These are phyloP conservation scores for Philaenus spumarius DNA, from an alignment of 1,140 invertebrate genomes.

Conservation along the genomic window DNA sequence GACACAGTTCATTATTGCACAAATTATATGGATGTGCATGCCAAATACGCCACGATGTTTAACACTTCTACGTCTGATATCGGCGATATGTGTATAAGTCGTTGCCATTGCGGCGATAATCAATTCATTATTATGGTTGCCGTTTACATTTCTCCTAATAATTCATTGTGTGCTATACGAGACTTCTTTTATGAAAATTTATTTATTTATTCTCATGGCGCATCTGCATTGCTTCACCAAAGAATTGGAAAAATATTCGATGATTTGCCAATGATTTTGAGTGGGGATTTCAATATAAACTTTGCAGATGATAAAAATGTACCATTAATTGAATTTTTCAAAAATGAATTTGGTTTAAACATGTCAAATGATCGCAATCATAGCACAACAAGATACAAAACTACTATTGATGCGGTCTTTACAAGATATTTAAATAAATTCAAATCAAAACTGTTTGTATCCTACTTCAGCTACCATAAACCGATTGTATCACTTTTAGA, in stretches of 20 bases:
- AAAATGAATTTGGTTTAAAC: conserved; percentile 10
- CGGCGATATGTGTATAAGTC: background rate
- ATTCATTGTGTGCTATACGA: background rate
- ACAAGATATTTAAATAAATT: conserved; percentile 10
- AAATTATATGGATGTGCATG: background rate
- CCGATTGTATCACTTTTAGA: too few relatives aligned
- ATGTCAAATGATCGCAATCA: background rate
- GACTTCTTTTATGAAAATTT: background rate
- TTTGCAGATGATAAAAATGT: conserved; percentile 16
- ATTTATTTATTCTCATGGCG: background rate
- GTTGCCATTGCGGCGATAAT: background rate
- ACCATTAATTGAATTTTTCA: conserved; percentile 3
- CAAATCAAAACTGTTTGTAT: background rate
- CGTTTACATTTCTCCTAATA: conserved; percentile 1
- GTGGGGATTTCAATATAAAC: background rate
- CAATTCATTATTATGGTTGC: conserved; percentile 9
- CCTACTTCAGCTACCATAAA: background rate
- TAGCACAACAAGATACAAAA: conserved; percentile 11
- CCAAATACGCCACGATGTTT: too few relatives aligned
- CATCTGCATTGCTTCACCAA: background rate
- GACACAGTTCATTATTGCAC: conserved; percentile 10
- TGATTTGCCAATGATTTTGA: background rate
- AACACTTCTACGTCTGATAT: too few relatives aligned
- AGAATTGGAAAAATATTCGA: too few relatives aligned
- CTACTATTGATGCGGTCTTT: conserved; percentile 16